Evolutionary conservation across 2,113 vertebrate genomes (phyloP).

Genomic region (Puntigrus tetrazona): DNA sequence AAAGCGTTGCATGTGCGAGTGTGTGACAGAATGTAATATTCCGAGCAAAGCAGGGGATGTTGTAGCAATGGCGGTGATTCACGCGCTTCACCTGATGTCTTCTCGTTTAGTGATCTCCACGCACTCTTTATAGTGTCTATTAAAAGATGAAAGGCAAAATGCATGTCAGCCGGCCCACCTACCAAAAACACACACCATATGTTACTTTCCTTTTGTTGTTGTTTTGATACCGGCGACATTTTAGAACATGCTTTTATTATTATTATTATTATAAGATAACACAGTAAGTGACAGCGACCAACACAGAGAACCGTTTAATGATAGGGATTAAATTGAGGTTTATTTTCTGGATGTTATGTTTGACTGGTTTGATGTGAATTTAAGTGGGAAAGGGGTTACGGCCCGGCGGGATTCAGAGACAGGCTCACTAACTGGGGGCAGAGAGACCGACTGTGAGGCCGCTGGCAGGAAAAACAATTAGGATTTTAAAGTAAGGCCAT

Average conservation of each 20-base stretch:
- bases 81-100: background rate
- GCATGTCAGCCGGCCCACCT: background rate
- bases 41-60: background rate
- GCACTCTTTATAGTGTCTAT: background rate
- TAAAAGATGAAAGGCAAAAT: background rate
- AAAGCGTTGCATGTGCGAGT: constrained; percentile 50
- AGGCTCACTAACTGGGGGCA: constrained; percentile 46
- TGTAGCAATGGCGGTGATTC: background rate
- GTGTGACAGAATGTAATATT: background rate
- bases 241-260: background rate
- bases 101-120: background rate
- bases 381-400: constrained; percentile 42
- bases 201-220: background rate
- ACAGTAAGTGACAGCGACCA: too few species aligned
- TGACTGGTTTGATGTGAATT: constrained; percentile 29
- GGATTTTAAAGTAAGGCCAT: constrained; percentile 49
- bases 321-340: background rate
- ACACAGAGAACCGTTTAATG: background rate
- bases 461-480: constrained; percentile 55
- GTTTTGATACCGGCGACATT: background rate
- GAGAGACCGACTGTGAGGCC: constrained; percentile 23
- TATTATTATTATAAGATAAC: too few species aligned
- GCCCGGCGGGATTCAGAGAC: constrained; percentile 23
- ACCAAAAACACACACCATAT: background rate
- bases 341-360: constrained; percentile 1